These are phyloP conservation scores for Chaetorhynchus papuensis DNA, from an alignment of 2,113 vertebrate genomes.

Conservation along the genomic window DNA sequence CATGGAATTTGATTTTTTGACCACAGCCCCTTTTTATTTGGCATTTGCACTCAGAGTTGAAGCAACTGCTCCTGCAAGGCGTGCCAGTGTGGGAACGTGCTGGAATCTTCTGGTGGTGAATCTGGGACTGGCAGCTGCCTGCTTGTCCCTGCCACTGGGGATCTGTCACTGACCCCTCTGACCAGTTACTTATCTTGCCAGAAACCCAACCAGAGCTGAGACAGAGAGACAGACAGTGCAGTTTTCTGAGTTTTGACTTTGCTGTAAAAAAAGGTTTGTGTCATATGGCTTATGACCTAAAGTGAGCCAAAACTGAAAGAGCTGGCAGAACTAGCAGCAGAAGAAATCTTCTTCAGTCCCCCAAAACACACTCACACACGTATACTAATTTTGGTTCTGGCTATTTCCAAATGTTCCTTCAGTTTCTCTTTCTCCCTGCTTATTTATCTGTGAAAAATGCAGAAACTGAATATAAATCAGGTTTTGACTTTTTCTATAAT, in stretches of 20 bases:
- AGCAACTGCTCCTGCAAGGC: not conserved
- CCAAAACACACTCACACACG: rapidly evolving
- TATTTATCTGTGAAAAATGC: conserved; percentile 64
- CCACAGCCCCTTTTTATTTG: not conserved
- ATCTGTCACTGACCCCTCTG: not conserved
- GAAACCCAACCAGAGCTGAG: not conserved
- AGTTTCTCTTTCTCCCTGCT: conserved; percentile 21
- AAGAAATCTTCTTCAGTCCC: not conserved
- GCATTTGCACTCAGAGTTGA: not conserved
- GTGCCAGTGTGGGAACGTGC: not conserved
- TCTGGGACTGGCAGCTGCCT: not conserved
- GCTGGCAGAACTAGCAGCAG: not conserved
- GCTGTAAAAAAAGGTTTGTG: not conserved
- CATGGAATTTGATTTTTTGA: not conserved
- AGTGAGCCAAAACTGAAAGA: not conserved
- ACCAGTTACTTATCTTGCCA: not conserved
- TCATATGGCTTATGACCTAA: not conserved
- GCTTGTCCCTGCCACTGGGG: not conserved
- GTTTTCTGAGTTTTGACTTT: not conserved
- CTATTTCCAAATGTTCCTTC: not conserved
- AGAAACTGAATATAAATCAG: conserved; percentile 69
- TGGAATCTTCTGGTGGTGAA: not conserved
- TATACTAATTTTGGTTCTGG: not conserved
- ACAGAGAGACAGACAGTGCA: not conserved
- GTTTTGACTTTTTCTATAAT: conserved; percentile 70